phyloP scores from a whole-genome alignment of 1,140 invertebrate genomes.

The Periplaneta americana region DNA sequence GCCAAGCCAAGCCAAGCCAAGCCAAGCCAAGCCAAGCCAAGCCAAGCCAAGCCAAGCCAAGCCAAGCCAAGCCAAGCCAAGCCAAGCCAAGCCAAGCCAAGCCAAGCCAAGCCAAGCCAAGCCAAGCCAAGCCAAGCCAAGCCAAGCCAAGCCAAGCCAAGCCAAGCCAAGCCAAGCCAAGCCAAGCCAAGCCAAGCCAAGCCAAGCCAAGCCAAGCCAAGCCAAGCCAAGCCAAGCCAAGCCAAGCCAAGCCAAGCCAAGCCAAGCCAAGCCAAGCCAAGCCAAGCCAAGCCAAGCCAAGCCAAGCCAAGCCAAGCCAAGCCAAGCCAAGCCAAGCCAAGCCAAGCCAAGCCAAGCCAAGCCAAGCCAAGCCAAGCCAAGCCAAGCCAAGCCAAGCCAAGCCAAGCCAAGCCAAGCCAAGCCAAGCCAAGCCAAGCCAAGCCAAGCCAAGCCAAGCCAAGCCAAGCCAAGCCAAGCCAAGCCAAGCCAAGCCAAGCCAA shows the following conservation, averaged over 20 bases:
- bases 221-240: slow-evolving; percentile 3
- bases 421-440: not conserved
- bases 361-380: not conserved
- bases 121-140: not conserved
- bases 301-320: slow-evolving; percentile 1
- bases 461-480: not conserved
- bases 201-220: slow-evolving; percentile 1
- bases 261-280: not conserved
- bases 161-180: not conserved
- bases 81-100: not conserved
- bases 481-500: not conserved
- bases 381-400: not conserved
- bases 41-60: not conserved
- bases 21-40: not conserved
- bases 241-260: slow-evolving; percentile 5
- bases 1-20: not conserved
- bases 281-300: slow-evolving; percentile 3
- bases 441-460: not conserved
- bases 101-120: not conserved
- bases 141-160: not conserved
- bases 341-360: slow-evolving; percentile 5
- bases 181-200: slow-evolving; percentile 3
- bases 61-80: not conserved
- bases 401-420: not conserved
- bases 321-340: slow-evolving; percentile 2